Conservation (phyloP, 1,140 invertebrate genomes). For the Penaeus chinensis region DNA sequence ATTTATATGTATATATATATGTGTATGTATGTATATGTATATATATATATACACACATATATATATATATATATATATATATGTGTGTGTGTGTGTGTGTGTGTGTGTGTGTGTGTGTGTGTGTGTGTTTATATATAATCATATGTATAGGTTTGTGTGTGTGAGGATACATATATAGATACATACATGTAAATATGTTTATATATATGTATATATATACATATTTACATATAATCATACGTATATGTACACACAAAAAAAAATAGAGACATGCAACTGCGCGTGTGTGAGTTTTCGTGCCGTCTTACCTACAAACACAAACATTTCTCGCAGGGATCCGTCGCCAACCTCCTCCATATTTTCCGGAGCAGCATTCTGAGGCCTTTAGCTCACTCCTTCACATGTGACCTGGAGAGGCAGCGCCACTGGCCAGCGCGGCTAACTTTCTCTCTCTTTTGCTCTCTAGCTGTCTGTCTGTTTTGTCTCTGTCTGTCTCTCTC, state of each 20-base stretch:
- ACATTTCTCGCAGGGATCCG: neutral
- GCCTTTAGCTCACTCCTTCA: neutral
- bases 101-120: constrained; percentile 11
- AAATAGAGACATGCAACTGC: too few relatives aligned
- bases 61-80: constrained; percentile 3
- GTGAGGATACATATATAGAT: constrained; percentile 8
- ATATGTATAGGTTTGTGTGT: constrained; percentile 11
- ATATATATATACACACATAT: constrained; percentile 4
- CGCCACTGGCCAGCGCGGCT: neutral
- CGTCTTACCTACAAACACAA: too few relatives aligned
- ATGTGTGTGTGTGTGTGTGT: neutral
- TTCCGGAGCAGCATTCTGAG: neutral
- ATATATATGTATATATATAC: constrained; percentile 25
- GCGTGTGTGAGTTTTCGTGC: too few relatives aligned
- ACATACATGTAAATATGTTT: constrained; percentile 8
- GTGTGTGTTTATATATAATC: constrained; percentile 17
- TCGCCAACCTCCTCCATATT: neutral
- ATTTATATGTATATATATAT: neutral
- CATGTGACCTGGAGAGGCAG: neutral
- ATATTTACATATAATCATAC: neutral
- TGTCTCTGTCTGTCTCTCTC: neutral
- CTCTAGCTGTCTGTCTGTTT: neutral
- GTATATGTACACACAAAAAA: neutral
- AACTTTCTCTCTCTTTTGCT: neutral
- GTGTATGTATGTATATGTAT: constrained; percentile 9